These are phyloP conservation scores for Nesidiocoris tenuis DNA, from an alignment of 2,888 invertebrate species.

Conservation along the genomic window DNA sequence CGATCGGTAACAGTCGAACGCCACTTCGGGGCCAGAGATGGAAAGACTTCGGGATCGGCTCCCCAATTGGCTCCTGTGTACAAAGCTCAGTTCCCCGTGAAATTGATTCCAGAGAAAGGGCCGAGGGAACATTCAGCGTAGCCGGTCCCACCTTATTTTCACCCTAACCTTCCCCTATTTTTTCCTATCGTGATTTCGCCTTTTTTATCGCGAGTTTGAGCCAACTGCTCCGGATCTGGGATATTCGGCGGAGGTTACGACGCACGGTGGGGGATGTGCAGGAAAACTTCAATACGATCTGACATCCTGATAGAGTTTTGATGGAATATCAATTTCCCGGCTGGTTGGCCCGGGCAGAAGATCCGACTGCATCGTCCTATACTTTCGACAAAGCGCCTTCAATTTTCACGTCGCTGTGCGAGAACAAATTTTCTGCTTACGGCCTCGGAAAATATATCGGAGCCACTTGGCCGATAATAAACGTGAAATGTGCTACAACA, in stretches of 20 bases:
- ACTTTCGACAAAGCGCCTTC: background rate
- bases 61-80: slow-evolving; percentile 49
- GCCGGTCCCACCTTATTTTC: background rate
- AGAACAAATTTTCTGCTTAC: background rate
- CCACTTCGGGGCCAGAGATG: background rate
- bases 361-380: background rate
- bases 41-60: background rate
- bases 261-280: background rate
- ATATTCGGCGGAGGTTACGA: background rate
- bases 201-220: background rate
- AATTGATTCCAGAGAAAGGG: slow-evolving; percentile 47
- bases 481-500: too few species aligned
- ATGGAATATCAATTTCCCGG: slow-evolving; percentile 14
- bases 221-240: background rate
- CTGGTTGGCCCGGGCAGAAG: background rate
- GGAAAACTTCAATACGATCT: slow-evolving; percentile 10
- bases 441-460: background rate
- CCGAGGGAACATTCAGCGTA: background rate
- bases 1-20: background rate
- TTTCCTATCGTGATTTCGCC: background rate
- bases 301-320: slow-evolving; percentile 14
- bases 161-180: background rate
- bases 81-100: slow-evolving; percentile 50
- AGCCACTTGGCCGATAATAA: background rate
- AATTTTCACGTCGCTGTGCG: background rate